A percentile compares a stretch with the other conserved stretches of the same genome.
These are phyloP conservation scores for Chrysina gloriosa DNA, from an alignment of 2,888 invertebrate species.

Conservation along the genomic window DNA sequence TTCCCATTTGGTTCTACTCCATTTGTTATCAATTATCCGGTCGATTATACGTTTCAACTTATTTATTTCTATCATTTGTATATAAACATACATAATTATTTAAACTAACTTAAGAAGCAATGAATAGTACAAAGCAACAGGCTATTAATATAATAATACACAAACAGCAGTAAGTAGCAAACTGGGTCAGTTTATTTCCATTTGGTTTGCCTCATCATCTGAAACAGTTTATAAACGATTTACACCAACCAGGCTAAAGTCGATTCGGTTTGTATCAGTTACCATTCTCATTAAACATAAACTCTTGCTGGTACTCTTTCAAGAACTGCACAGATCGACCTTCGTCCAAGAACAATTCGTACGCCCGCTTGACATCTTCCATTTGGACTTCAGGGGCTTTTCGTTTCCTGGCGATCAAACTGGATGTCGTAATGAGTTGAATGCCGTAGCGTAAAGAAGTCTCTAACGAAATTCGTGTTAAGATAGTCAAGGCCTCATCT, in stretches of 20 bases:
- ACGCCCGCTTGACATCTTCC: conserved; percentile 95
- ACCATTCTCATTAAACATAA: conserved; percentile 83
- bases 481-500: conserved; percentile 87
- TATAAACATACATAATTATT: too few relatives aligned
- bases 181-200: conserved; percentile 31
- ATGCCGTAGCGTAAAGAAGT: conserved; percentile 97
- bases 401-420: conserved; percentile 90
- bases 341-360: conserved; percentile 94
- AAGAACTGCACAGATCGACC: conserved; percentile 92
- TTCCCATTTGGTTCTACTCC: too few relatives aligned
- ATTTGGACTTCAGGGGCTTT: conserved; percentile 87
- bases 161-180: not conserved
- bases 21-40: too few relatives aligned
- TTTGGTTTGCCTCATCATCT: conserved; percentile 36
- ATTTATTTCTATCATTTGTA: too few relatives aligned
- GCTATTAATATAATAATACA: not conserved
- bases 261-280: not conserved
- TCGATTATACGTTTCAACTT: too few relatives aligned
- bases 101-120: too few relatives aligned
- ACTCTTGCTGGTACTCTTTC: conserved; percentile 95
- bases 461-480: conserved; percentile 93
- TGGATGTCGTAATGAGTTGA: conserved; percentile 95
- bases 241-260: not conserved
- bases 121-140: too few relatives aligned
- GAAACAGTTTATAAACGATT: conserved; percentile 4